Base-by-base conservation (phyloP, 37 sponge, comb jelly and placozoan species). In the Chondrilla cf. caribensis region DNA sequence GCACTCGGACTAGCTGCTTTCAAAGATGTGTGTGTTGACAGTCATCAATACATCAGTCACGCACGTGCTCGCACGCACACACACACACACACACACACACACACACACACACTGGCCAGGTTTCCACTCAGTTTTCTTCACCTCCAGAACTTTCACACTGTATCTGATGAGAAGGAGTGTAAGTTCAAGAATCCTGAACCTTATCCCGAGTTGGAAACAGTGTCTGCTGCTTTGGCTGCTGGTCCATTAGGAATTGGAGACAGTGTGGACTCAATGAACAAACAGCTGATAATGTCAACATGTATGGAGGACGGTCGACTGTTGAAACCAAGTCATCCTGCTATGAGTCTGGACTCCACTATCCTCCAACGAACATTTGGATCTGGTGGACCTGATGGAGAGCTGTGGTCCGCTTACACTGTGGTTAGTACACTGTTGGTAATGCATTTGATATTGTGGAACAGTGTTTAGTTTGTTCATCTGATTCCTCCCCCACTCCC, bases 231-330 rank as follows among this genome's bases (percentile, higher is more conserved):
- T 3, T 70, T 88, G 47, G 78, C 86, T 79, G 81, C 75, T n/a
- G 93, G 93, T 1, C 92, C 92, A 18, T 76, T 92, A 19, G 92
- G 92, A 19, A 85, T 86, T 55, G 80, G 89, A 57, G 93, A 93
- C 54, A 54, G 60, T 37, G 47, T 86, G 35, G 80, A 38, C 6
- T 57, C 38, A 14, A 75, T 55, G 25, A 72, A 92, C 55, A 86
- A 64, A 42, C 82, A 83, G 4, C 81, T 89, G 36, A 88, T 92
- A 58, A 83, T 92, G 86, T 79, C 88, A 3, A 92, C 89, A 32
- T 92, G 93, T 47, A 89, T 83, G 87, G 14, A 22, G 22, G 89
- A 92, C 71, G 93, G 93, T 51, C 87, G 72, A 15, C 57, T 92
- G 11, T 80, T 92, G 81, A 88, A 92, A 67, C 87, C 93, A 18